Evolutionary conservation across 2,888 invertebrate species (phyloP), one percentile per base, ranked within the genome.

Genomic region (Meliscaeva auricollis): DNA sequence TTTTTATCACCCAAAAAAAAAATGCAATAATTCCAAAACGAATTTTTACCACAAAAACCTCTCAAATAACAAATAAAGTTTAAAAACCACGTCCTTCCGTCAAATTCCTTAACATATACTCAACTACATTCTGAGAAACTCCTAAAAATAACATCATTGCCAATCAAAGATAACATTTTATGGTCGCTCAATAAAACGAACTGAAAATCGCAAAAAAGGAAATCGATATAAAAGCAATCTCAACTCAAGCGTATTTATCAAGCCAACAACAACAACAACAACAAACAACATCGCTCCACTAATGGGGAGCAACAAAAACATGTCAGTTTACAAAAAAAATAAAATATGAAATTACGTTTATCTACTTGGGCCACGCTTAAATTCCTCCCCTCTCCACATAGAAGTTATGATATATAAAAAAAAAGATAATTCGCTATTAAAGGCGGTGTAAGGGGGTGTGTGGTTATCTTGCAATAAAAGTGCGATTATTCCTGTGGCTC

Each of bases 161-260:
- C 76, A 78, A 83, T 83, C 83, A 83, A 58, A 83, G 78, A 78
- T 78, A 79, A 74, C 83, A 69, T 83, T 78, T 79, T 83, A 83
- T 64, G 68, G 78, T 70, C 35, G 44, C 11, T 20, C 78, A 78
- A 83, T 83, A 83, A 83, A 83, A 78, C 41, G 41, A 69, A 54
- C 50, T 60, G 72, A 66, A 70, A 69, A 70, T 68, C 60, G 38
- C n/a, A 44, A 22, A 66, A 60, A 66, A 50, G 13, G 50, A 30
- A 77, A 83, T 50, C 58, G 52, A 30, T 41, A 52, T 26, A 41
- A 66, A 66, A 66, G n/a, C 66, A 66, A 66, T 66, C 50, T 66
- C 50, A 50, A 35, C 35, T 35, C 35, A 35, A 46, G 17, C 30
- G 64, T 44, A 46, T 62, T 44, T 30, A 62, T 46, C 30, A 64